Conservation (phyloP, 35 echinoderm and acorn worm species). For the Anneissia japonica region DNA sequence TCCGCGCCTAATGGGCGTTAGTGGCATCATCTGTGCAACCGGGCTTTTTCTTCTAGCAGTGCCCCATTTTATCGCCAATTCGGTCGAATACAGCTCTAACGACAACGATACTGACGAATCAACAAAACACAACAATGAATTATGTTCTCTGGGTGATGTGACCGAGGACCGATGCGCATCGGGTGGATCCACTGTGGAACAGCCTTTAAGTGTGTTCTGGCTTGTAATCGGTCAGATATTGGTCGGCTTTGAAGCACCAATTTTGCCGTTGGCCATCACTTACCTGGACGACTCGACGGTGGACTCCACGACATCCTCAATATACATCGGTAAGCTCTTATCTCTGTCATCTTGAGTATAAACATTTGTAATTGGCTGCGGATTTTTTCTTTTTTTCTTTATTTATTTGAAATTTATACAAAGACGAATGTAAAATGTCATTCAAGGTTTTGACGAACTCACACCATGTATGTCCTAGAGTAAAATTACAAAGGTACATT, state of each 20-base stretch:
- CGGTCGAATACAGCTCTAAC: not conserved
- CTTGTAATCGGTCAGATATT: not conserved
- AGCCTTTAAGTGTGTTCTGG: not conserved
- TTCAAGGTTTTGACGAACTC: too few species aligned
- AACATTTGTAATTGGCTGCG: too few species aligned
- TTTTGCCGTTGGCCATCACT: not conserved
- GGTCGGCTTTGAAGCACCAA: not conserved
- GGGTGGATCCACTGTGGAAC: not conserved
- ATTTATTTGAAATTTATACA: too few species aligned
- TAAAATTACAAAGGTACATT: too few species aligned
- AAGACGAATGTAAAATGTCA: too few species aligned
- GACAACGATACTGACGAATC: not conserved
- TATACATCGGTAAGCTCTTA: not conserved
- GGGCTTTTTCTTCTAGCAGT: conserved; percentile 45
- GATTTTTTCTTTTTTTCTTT: too few species aligned
- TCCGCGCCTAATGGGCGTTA: conserved; percentile 59
- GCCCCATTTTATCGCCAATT: conserved; percentile 75
- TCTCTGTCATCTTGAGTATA: too few species aligned
- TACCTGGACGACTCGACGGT: not conserved
- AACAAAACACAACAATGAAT: not conserved
- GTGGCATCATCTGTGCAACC: conserved; percentile 26
- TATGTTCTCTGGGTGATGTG: not conserved
- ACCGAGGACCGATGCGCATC: not conserved
- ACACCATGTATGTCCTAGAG: too few species aligned
- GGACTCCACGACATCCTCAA: not conserved